Evolutionary conservation across 92 coral and sea anemone species (phyloP).

Genomic region (Epizoanthus illoricatus): DNA sequence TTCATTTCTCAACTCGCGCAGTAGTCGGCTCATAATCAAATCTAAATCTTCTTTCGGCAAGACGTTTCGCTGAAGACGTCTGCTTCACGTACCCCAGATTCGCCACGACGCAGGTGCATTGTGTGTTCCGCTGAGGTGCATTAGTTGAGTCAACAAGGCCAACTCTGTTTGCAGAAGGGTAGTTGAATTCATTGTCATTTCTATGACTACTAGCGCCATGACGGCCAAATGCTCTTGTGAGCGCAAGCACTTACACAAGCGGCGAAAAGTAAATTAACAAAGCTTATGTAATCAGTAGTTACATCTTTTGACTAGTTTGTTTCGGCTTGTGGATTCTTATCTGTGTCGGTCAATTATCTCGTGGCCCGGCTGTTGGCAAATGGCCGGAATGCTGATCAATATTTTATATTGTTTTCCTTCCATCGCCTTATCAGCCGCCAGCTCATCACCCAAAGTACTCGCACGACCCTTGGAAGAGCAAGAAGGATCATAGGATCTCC

Average conservation of each 20-base stretch:
- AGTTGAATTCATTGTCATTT: conserved; percentile 17
- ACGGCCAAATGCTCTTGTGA: conserved; percentile 40
- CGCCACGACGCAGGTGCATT: conserved; percentile 30
- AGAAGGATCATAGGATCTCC: not conserved
- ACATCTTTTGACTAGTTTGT: conserved; percentile 27
- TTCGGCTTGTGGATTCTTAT: not conserved
- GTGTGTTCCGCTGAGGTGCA: conserved; percentile 35
- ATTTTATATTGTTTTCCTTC: not conserved
- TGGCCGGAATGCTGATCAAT: not conserved
- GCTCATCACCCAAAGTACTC: not conserved
- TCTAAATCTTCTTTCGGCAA: conserved; percentile 4
- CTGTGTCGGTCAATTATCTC: conserved; percentile 5
- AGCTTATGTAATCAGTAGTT: conserved; percentile 30
- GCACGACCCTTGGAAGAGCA: not conserved
- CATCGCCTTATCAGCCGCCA: not conserved
- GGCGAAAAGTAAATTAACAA: conserved; percentile 22
- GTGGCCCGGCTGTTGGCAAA: not conserved
- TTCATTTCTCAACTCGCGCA: not conserved
- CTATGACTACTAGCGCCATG: conserved; percentile 39
- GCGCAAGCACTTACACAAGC: conserved; percentile 13
- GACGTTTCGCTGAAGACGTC: conserved; percentile 11
- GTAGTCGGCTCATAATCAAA: conserved; percentile 8
- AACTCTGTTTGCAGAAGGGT: conserved; percentile 43
- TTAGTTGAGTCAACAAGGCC: conserved; percentile 34
- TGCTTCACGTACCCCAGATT: conserved; percentile 18